Conservation (phyloP, 2,113 vertebrate species). For the Theristicus caerulescens region DNA sequence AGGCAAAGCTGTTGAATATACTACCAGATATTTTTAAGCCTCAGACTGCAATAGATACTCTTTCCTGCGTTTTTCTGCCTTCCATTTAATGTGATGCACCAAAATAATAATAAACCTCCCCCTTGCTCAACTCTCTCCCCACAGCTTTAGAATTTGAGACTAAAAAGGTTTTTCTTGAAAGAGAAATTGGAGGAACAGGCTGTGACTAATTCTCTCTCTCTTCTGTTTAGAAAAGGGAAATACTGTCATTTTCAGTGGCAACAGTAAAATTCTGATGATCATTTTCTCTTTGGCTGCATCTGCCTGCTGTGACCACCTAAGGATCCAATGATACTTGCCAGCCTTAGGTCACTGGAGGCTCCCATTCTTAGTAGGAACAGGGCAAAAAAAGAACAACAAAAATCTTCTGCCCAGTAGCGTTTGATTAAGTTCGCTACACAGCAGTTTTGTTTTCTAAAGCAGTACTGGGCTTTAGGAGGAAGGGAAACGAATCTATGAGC, state of each 20-base stretch:
- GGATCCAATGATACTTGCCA: background rate
- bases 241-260: background rate
- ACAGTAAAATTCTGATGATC: background rate
- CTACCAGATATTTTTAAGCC: background rate
- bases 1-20: constrained; percentile 3
- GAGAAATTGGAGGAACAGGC: background rate
- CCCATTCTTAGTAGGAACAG: background rate
- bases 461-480: background rate
- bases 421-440: constrained; percentile 14
- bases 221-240: background rate
- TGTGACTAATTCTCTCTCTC: background rate
- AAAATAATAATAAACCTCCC: background rate
- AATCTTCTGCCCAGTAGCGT: background rate
- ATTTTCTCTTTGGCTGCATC: background rate
- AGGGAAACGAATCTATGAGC: constrained; percentile 26
- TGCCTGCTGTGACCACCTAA: background rate
- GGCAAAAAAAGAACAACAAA: background rate
- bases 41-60: background rate
- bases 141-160: background rate
- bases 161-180: background rate
- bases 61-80: background rate
- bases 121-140: background rate
- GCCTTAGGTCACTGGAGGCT: background rate
- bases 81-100: background rate
- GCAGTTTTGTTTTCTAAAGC: constrained; percentile 53